Conservation (phyloP, 2,888 invertebrate species). For the Protonemura montana region DNA sequence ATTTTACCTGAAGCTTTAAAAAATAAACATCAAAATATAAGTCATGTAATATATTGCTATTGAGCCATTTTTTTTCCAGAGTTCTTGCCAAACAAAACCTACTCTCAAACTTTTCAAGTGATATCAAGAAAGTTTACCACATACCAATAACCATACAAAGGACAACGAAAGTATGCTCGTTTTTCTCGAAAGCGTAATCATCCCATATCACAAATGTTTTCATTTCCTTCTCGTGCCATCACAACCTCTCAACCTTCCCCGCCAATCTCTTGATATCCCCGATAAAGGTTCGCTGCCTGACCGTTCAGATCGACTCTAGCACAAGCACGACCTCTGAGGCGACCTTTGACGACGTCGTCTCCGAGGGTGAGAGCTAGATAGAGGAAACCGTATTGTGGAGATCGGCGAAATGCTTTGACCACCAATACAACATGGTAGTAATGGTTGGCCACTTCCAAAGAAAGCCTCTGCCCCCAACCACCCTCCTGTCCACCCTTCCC, state of each 20-base stretch:
- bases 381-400: constrained; percentile 30
- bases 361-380: constrained; percentile 1
- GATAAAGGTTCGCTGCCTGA: not conserved
- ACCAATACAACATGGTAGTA: constrained; percentile 17
- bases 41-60: too few relatives aligned
- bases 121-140: not conserved
- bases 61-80: not conserved
- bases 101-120: not conserved
- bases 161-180: not conserved
- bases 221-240: not conserved
- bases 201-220: not conserved
- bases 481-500: not conserved
- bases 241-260: not conserved
- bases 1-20: too few relatives aligned
- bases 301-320: not conserved
- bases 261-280: not conserved
- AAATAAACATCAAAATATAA: not conserved
- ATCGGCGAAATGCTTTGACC: constrained; percentile 28
- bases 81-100: not conserved
- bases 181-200: not conserved
- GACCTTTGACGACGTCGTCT: not conserved
- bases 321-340: not conserved
- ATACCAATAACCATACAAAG: not conserved
- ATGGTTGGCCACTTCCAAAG: constrained; percentile 39
- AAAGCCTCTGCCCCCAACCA: constrained; percentile 8